Evolutionary conservation across 1,140 invertebrate species (phyloP), one percentile per base, ranked within the genome.

Genomic region (Solenopsis fugax): DNA sequence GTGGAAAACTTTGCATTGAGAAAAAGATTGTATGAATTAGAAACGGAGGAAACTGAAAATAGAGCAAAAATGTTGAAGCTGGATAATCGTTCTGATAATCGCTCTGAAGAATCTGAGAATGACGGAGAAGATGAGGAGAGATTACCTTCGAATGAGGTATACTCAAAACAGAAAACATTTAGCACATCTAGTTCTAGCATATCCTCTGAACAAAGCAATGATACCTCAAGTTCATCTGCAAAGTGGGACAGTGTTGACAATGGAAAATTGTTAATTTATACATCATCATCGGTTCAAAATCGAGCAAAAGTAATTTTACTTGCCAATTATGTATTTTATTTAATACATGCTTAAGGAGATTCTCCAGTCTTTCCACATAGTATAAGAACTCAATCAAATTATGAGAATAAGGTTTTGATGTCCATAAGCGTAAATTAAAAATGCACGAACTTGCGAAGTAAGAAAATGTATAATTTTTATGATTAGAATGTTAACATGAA

Each of bases 271-370:
- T 60, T 91, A 37, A 91, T 91, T 64, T 91, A 88, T 45, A 88
- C 90, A 5, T 1, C 58, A 1, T 0, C 41, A 2, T 96, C 96
- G 29, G 94, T 97, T 4, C 93, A 94, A 93, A 92, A 95, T 18
- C 96, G 95, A 86, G 87, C 86, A 1, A 97, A 96, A 94, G 95
- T 96, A 94, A 77, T 52, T 56, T 86, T 48, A 71, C 21, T 67
- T 67, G 18, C 41, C 10, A 41, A 65, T 65, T 65, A 34, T 64
- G 6, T 3, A 9, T 41, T 45, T 67, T 21, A 67, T 67, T 67
- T 21, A 65, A 21, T 41, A 34, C 5, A 65, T 4, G 0, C 4
- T 21, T 67, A 21, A 45, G 21, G 13, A 37, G 4, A 3, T 41
- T 3, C 41, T 41, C 41, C 2, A 29, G 29, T 29, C 29, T 3